A percentile compares a stretch with the other conserved stretches of the same genome.
These are phyloP conservation scores for Drosophila arizonae DNA, from an alignment of 1,140 invertebrate genomes.

Conservation along the genomic window DNA sequence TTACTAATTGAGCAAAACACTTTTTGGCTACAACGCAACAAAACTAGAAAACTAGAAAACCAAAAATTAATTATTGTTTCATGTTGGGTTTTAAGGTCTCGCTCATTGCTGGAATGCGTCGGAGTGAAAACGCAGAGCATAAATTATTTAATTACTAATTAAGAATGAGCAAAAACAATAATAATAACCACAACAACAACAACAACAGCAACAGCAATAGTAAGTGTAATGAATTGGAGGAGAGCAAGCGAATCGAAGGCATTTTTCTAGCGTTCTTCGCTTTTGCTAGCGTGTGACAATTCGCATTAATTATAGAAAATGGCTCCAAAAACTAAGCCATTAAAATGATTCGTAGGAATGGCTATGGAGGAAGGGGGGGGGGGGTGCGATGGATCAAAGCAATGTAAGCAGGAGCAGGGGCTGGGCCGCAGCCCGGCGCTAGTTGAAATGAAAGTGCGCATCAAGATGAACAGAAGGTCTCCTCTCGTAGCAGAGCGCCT, in stretches of 20 bases:
- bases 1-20: slow-evolving; percentile 75
- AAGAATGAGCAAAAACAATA: slow-evolving; percentile 63
- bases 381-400: slow-evolving; percentile 13
- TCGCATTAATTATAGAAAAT: slow-evolving; percentile 79
- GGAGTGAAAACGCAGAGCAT: slow-evolving; percentile 67
- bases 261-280: slow-evolving; percentile 33
- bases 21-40: slow-evolving; percentile 55
- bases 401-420: slow-evolving; percentile 9
- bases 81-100: slow-evolving; percentile 46
- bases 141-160: slow-evolving; percentile 81
- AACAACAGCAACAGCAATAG: slow-evolving; percentile 12
- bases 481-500: slow-evolving; percentile 1
- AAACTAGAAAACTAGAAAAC: slow-evolving; percentile 4
- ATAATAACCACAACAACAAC: slow-evolving; percentile 8
- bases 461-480: slow-evolving; percentile 9
- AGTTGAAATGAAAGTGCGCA: slow-evolving; percentile 32
- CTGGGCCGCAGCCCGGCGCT: slow-evolving; percentile 1
- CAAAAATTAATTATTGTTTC: slow-evolving; percentile 54
- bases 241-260: slow-evolving; percentile 70
- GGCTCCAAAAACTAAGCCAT: slow-evolving; percentile 71
- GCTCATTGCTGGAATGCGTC: slow-evolving; percentile 18
- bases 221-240: slow-evolving; percentile 61
- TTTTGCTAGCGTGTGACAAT: slow-evolving; percentile 75
- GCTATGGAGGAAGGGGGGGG: background rate
- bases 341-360: slow-evolving; percentile 31